Evolutionary conservation across 2,797 vertebrate genomes (phyloP), one percentile per base, ranked within the genome.

Genomic region (Liparis tanakae): DNA sequence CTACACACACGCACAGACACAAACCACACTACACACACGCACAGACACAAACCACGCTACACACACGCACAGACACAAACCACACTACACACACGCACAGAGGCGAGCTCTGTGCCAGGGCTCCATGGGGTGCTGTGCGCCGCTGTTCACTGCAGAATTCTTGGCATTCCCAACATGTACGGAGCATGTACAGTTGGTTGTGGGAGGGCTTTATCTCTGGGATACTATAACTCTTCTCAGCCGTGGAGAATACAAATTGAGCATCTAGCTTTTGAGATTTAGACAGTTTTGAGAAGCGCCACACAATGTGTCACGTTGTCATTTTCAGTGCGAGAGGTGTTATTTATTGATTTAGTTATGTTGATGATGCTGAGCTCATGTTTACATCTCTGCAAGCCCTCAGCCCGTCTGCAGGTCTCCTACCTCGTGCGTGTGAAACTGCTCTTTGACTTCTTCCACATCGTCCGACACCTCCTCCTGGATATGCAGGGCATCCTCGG

Each of bases 381-480:
- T 44, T 60, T 67, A 64, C 18, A 30, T 30, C 17, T 43, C 4
- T 37, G 25, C 37, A 43, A 57, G 15, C 50, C 39, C 10, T 46
- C 15, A 13, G 22, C n/a, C 55, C 12, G 25, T 6, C 43, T 13
- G 37, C 39, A 2, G 30, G 10, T 17, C 22, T 62, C 59, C 50
- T 62, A 99, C 98, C 93, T 99, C 98, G 9, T 99, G 98, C 9
- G 95, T 96, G 74, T 97, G 96, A 93, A 99, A 99, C 85, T 99
- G 98, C 5, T 97, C 96, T 90, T 99, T 99, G 75, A 99, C 98
- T 79, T 99, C 97, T 70, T 99, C 98, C 64, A 99, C 98, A 39
- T 99, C 96, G 0, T 95, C 92, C 0, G 98, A 99, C 85, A 99
- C 96, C 41, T 97, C 96, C 0, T 96, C 96, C 87, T 99, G 98